Evolutionary conservation across 2,888 invertebrate genomes (phyloP).

Genomic region (Orthosia gracilis): DNA sequence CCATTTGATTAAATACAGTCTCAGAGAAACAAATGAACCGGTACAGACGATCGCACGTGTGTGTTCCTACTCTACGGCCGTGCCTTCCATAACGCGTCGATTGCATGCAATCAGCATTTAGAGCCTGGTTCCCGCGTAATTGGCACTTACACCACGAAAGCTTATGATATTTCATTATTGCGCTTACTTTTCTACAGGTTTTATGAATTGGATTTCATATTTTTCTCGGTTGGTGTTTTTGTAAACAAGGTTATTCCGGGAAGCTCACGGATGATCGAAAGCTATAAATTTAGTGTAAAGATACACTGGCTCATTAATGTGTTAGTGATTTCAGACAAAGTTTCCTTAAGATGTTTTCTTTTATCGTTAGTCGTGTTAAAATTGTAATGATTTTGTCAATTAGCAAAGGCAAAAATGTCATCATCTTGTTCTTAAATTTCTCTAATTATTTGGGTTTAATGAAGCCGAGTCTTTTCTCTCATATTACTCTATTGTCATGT

Average conservation of each 20-base stretch:
- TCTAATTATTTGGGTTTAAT: no score
- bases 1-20: conserved; percentile 20
- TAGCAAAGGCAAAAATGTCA: no score
- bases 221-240: not conserved
- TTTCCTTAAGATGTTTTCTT: not conserved
- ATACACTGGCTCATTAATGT: no score
- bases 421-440: no score
- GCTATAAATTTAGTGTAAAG: not conserved
- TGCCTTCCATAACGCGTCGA: conserved; percentile 50
- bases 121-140: conserved; percentile 60
- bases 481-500: no score
- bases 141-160: conserved; percentile 61
- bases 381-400: no score
- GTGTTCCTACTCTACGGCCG: conserved; percentile 22
- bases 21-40: conserved; percentile 48
- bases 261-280: not conserved
- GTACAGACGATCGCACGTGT: conserved; percentile 49
- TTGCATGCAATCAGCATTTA: conserved; percentile 69
- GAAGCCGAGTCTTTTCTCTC: no score
- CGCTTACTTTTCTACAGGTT: conserved; percentile 42
- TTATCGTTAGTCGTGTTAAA: no score
- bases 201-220: conserved; percentile 40
- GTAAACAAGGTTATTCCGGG: not conserved
- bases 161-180: conserved; percentile 65
- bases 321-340: not conserved